These are phyloP conservation scores for Tapirus terrestris DNA, from an alignment of 2,113 vertebrate species.

Conservation along the genomic window DNA sequence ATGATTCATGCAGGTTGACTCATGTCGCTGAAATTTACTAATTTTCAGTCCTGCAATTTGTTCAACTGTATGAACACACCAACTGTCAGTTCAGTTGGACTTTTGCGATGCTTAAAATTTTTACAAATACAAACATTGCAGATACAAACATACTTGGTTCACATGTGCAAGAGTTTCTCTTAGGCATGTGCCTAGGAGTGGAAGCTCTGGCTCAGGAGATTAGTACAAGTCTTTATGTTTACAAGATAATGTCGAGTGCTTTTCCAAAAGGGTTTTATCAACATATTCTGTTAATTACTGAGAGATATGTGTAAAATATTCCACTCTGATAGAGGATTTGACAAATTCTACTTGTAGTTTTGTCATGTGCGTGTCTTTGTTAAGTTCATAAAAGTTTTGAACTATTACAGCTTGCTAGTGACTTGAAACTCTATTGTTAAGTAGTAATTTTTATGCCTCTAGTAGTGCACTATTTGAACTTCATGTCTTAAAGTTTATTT, in stretches of 20 bases:
- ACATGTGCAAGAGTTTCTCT: neutral
- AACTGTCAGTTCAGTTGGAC: neutral
- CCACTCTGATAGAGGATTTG: neutral
- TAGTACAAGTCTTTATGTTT: neutral
- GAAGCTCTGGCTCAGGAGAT: neutral
- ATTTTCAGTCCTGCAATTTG: neutral
- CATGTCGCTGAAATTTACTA: neutral
- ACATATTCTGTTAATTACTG: neutral
- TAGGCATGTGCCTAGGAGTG: neutral
- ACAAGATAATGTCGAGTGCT: neutral
- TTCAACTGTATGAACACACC: neutral
- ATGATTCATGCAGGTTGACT: neutral
- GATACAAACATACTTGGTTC: neutral
- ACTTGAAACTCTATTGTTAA: neutral
- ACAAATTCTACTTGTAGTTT: neutral
- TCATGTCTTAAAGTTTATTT: slow-evolving; percentile 17
- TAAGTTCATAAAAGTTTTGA: neutral
- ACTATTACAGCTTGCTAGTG: neutral
- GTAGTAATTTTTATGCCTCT: neutral
- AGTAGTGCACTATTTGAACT: neutral
- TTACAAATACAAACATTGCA: neutral
- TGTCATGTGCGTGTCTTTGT: neutral
- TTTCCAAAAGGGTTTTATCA: neutral
- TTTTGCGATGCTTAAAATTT: neutral
- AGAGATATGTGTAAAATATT: neutral